A percentile compares a stretch with the other conserved stretches of the same genome.
Conservation (phyloP, 1,140 invertebrate species). For the Littorina saxatilis region DNA sequence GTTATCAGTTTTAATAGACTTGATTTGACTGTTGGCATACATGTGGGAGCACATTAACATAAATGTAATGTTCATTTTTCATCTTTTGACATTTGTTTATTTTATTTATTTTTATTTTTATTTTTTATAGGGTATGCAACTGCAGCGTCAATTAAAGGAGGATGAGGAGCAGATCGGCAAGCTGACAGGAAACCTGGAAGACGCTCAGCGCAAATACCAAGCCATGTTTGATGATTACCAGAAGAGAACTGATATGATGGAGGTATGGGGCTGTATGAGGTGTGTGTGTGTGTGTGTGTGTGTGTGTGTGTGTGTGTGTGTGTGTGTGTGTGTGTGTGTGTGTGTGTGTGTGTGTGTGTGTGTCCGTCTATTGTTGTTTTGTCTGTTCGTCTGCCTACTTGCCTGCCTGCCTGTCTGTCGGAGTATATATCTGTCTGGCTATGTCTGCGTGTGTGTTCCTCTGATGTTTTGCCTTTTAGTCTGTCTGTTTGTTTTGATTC, state of each 20-base stretch:
- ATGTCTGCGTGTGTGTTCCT: neutral
- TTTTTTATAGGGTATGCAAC: slow-evolving; percentile 59
- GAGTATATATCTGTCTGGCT: no score
- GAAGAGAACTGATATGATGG: slow-evolving; percentile 52
- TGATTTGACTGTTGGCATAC: no score
- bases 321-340: neutral
- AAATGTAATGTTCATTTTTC: no score
- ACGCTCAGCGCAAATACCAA: slow-evolving; percentile 58
- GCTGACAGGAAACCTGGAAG: slow-evolving; percentile 48
- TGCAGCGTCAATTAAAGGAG: slow-evolving; percentile 65
- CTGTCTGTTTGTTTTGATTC: no score
- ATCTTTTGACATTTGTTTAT: neutral
- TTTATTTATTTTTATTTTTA: slow-evolving; percentile 5
- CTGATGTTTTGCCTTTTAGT: neutral
- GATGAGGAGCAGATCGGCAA: slow-evolving; percentile 60
- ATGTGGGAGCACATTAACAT: no score
- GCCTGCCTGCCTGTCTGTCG: no score
- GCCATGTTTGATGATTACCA: slow-evolving; percentile 57
- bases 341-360: slow-evolving; percentile 1
- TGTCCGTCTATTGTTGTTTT: no score
- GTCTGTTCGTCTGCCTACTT: no score
- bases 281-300: no score
- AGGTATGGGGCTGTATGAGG: slow-evolving; percentile 46
- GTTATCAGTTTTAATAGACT: no score
- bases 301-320: no score